Conservation (phyloP, 2,888 invertebrate species). For the Malachius bipustulatus region DNA sequence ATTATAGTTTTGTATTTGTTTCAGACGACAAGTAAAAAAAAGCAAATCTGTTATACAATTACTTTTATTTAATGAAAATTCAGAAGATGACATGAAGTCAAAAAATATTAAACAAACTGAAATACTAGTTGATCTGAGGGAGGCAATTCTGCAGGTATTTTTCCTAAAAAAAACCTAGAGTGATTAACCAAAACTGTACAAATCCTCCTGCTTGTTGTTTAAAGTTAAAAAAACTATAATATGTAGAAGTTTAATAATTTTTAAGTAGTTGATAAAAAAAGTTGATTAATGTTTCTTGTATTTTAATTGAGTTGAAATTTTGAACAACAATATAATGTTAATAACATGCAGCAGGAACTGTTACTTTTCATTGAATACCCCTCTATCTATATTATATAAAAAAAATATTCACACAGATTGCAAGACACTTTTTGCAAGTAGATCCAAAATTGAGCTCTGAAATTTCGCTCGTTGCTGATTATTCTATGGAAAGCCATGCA, state of each 20-base stretch:
- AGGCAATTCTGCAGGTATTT: constrained; percentile 78
- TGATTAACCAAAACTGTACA: no score
- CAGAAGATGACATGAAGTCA: constrained; percentile 73
- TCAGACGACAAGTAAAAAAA: constrained; percentile 76
- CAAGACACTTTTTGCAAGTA: constrained; percentile 86
- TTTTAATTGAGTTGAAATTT: no score
- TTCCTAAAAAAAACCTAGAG: not conserved
- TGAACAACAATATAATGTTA: no score
- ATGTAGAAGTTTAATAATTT: no score
- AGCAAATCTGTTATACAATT: constrained; percentile 83
- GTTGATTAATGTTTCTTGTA: no score
- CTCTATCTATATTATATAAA: no score
- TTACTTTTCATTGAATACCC: no score
- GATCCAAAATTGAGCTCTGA: constrained; percentile 77
- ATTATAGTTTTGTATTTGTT: constrained; percentile 21
- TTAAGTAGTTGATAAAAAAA: no score
- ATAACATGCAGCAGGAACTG: no score
- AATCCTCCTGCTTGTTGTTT: no score
- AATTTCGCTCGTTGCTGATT: constrained; percentile 78
- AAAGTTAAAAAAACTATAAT: no score
- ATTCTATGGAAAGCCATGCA: constrained; percentile 89
- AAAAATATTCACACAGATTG: no score
- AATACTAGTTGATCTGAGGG: constrained; percentile 92
- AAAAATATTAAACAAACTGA: constrained; percentile 98
- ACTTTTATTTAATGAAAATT: constrained; percentile 70